Conservation (phyloP, 2,797 vertebrate species). For the Argya squamiceps region DNA sequence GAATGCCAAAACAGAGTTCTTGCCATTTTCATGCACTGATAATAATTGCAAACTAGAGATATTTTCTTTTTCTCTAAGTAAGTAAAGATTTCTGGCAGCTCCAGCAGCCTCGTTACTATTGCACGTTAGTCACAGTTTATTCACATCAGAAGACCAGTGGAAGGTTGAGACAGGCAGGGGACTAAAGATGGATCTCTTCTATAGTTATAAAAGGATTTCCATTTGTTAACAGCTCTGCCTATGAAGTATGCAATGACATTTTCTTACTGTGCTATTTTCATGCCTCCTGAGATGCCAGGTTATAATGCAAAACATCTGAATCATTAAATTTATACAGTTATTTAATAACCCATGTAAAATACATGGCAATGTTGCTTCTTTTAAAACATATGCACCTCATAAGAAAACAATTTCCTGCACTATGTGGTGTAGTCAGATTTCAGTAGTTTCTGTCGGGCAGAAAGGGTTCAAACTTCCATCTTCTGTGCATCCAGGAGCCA, state of each 20-base stretch:
- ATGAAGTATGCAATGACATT: constrained; percentile 38
- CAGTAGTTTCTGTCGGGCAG: constrained; percentile 26
- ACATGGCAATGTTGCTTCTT: constrained; percentile 22
- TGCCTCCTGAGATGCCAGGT: constrained; percentile 43
- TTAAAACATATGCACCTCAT: constrained; percentile 50
- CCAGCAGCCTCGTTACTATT: constrained; percentile 19
- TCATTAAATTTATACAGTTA: constrained; percentile 62
- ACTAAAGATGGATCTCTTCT: constrained; percentile 54
- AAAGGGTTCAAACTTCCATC: constrained; percentile 1
- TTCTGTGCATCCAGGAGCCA: background rate
- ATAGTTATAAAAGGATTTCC: constrained; percentile 53
- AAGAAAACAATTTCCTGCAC: constrained; percentile 60
- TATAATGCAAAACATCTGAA: constrained; percentile 65
- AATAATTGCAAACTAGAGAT: background rate
- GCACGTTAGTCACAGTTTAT: constrained; percentile 59
- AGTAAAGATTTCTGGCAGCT: constrained; percentile 43
- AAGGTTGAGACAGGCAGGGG: constrained; percentile 51
- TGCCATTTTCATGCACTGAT: background rate
- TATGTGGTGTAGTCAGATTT: constrained; percentile 25
- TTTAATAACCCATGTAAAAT: constrained; percentile 59
- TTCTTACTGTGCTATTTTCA: constrained; percentile 44
- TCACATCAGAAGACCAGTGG: constrained; percentile 52
- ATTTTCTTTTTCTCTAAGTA: background rate
- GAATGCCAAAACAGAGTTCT: background rate
- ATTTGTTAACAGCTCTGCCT: constrained; percentile 44